Base-by-base conservation (phyloP, 2,797 vertebrate genomes). In the Babyrousa celebensis region DNA sequence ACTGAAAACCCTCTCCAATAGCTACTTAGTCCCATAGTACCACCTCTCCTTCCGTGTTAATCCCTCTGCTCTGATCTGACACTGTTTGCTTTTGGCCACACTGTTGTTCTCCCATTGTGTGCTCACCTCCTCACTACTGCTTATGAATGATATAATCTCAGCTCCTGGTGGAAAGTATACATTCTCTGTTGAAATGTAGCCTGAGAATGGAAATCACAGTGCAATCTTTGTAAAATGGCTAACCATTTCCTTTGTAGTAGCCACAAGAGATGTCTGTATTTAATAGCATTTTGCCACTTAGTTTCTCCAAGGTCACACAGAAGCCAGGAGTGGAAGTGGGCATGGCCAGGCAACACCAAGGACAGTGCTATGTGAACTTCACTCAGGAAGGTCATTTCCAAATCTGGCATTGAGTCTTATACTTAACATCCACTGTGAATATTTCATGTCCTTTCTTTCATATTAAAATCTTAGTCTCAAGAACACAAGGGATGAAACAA, bases 321-420 rank as follows among this genome's bases (percentile, higher is more conserved):
- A 62, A 23, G 16, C 12, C n/a, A 12, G 29, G 40, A 15, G 10
- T 29, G 14, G 48, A 63, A 63, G 25, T 27, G 43, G 36, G 12
- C n/a, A 25, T 20, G 11, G 6, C 56, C 3, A 20, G 6, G 4
- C 1, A 40, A 16, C 29, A 8, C 10, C 3, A 16, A 65, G 10
- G 72, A 6, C 21, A 89, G 15, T 0, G 1, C 23, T 43, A n/a
- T n/a, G 40, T 10, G 29, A n/a, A 65, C 15, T 56, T 48, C 15
- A 79, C 27, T 23, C 27, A 67, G 27, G 17, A 86, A n/a, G 62
- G 6, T 40, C 8, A 32, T 65, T 63, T 65, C 75, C 23, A n/a
- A 60, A 65, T 75, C 62, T 12, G 54, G 12, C 16, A 36, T 72
- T 91, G 20, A 54, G 23, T 29, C 10, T 62, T 68, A 84, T 5